Evolutionary conservation across 2,888 invertebrate species (phyloP).

Genomic region (Caenorhabditis sp.): DNA sequence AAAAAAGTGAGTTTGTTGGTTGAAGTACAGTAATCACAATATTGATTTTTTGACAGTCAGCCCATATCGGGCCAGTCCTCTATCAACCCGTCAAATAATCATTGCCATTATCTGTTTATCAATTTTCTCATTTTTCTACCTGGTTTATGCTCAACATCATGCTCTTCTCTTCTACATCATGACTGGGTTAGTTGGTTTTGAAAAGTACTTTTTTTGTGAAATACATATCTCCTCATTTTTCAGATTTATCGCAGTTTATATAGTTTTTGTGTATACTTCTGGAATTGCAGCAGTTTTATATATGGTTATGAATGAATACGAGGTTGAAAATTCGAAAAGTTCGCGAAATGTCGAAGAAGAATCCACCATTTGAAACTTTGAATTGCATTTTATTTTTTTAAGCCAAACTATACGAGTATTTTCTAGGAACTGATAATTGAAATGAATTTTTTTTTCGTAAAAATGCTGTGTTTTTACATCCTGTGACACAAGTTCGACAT

Average conservation of each 20-base stretch:
- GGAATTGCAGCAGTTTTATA: not conserved
- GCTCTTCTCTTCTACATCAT: slow-evolving; percentile 46
- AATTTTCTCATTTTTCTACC: slow-evolving; percentile 47
- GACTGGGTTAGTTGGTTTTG: slow-evolving; percentile 48
- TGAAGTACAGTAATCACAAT: too few species aligned
- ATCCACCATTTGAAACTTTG: not conserved
- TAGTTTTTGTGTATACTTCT: not conserved
- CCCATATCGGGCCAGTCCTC: slow-evolving; percentile 42
- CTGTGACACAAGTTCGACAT: too few species aligned
- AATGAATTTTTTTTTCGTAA: not conserved
- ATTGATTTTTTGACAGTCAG: slow-evolving; percentile 7
- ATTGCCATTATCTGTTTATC: slow-evolving; percentile 32
- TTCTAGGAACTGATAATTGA: not conserved
- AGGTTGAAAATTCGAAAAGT: too few species aligned
- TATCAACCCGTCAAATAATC: slow-evolving; percentile 42
- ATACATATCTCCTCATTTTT: too few species aligned
- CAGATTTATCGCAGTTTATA: not conserved
- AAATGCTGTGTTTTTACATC: not conserved
- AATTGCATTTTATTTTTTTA: not conserved
- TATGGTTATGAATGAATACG: not conserved
- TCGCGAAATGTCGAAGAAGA: not conserved
- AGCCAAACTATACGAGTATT: not conserved
- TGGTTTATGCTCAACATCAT: slow-evolving; percentile 52
- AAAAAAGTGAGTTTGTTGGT: too few species aligned
- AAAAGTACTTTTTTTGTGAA: too few species aligned